Base-by-base conservation (phyloP, 2,797 vertebrate species). In the Sebastes dallii region DNA sequence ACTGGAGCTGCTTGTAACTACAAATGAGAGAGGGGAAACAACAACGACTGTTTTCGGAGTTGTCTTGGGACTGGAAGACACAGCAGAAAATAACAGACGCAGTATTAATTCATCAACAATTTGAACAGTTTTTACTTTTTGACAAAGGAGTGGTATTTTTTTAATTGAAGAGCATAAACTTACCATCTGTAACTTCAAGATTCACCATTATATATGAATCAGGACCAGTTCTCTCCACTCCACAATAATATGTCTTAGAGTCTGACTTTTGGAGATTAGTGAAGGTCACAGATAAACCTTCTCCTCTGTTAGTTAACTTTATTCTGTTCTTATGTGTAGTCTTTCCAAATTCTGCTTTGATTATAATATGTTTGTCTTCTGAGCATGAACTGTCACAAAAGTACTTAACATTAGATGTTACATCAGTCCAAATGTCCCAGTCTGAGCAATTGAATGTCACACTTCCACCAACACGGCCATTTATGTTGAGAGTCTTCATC, bases 211-310 rank as follows among this genome's bases (percentile, higher is more conserved):
- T 50, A 1, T 0, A 0, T 55, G 1, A 0, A 77, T 90, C 85
- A 1, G 0, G 0, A 3, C 0, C 5, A 10, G 0, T 0, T 39
- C 11, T 79, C 0, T 85, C n/a, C 11, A 58, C 4, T 83, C 83
- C 79, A 80, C 80, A 90, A 10, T 69, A 1, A 66, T 81, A 83
- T 50, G 1, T 75, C 2, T 39, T 27, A 3, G 72, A 34, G 36
- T 89, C 85, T 46, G 64, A 70, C 42, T 13, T 66, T 66, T 80
- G 30, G 16, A 84, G 81, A 68, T 84, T 20, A 32, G 0, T 56
- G 58, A 89, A 79, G 42, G 81, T 90, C 46, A 90, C 81, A 18
- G 1, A 18, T 16, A 89, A 81, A 30, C 0, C 0, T 0, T 46
- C 1, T 58, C 0, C 16, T 18, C 0, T 16, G 70, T 88, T 91